A percentile compares a stretch with the other conserved stretches of the same genome.
Conservation (phyloP, 2,797 vertebrate genomes). For the Siniperca obscura region DNA sequence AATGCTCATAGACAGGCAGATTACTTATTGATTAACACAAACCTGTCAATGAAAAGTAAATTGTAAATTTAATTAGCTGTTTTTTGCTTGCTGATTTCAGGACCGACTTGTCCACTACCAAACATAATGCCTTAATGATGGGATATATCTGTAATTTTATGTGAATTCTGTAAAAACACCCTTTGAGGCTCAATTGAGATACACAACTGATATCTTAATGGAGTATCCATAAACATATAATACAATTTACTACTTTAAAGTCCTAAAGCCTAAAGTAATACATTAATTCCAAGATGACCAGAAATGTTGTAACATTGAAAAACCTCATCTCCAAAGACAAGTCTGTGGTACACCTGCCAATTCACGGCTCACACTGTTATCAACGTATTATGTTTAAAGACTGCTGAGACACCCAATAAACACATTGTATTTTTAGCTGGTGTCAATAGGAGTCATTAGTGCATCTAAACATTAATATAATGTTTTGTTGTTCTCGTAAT, state of each 20-base stretch:
- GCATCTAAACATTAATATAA: constrained; percentile 22
- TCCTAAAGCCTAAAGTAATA: neutral
- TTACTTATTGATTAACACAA: neutral
- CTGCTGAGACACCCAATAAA: constrained; percentile 48
- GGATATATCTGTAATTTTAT: no score
- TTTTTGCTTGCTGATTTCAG: neutral
- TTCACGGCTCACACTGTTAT: neutral
- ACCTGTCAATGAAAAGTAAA: neutral
- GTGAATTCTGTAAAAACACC: neutral
- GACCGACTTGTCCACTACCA: neutral
- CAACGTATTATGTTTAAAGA: constrained; percentile 12
- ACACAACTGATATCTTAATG: neutral
- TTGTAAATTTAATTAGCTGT: neutral
- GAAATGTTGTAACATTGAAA: neutral
- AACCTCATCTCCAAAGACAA: neutral
- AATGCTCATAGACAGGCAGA: neutral
- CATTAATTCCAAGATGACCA: neutral
- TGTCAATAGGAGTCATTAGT: constrained; percentile 43
- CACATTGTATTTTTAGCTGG: constrained; percentile 41
- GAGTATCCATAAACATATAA: neutral
- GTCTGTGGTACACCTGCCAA: neutral
- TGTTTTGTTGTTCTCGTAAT: constrained; percentile 47
- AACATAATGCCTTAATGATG: neutral
- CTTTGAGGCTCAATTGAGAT: neutral
- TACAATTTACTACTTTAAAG: neutral